A percentile compares a stretch with the other conserved stretches of the same genome.
Evolutionary conservation across 1,140 invertebrate species (phyloP).

Genomic region (Meloidogyne chitwoodi): DNA sequence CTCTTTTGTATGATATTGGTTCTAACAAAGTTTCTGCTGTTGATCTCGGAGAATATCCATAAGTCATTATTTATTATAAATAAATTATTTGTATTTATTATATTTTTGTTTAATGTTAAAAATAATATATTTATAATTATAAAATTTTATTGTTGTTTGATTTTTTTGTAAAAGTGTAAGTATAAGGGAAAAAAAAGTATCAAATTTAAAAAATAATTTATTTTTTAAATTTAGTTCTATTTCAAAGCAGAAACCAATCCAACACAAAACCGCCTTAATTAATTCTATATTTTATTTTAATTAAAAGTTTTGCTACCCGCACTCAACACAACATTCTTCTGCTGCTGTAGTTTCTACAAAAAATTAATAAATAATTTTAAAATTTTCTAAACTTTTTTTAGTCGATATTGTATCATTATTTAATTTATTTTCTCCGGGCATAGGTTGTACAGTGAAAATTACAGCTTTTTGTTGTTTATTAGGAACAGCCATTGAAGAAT

Average conservation of each 20-base stretch:
- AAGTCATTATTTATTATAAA: too few relatives aligned
- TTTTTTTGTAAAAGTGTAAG: too few relatives aligned
- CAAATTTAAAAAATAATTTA: too few relatives aligned
- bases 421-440: slow-evolving; percentile 6
- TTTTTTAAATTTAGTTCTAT: not conserved
- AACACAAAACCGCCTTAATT: slow-evolving; percentile 4
- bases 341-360: not conserved
- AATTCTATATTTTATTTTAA: not conserved
- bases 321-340: slow-evolving; percentile 14
- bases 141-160: too few relatives aligned
- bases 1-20: too few relatives aligned
- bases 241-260: slow-evolving; percentile 9
- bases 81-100: too few relatives aligned
- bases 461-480: not conserved
- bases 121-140: too few relatives aligned
- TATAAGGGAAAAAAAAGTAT: too few relatives aligned
- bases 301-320: not conserved
- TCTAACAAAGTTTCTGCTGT: too few relatives aligned
- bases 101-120: too few relatives aligned
- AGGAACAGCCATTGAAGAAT: not conserved
- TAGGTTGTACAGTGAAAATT: slow-evolving; percentile 10
- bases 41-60: too few relatives aligned
- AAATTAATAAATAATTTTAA: not conserved
- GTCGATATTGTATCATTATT: not conserved
- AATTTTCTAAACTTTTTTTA: not conserved